Evolutionary conservation across 2,113 vertebrate species (phyloP).

Genomic region (Amblyopsis rosae): DNA sequence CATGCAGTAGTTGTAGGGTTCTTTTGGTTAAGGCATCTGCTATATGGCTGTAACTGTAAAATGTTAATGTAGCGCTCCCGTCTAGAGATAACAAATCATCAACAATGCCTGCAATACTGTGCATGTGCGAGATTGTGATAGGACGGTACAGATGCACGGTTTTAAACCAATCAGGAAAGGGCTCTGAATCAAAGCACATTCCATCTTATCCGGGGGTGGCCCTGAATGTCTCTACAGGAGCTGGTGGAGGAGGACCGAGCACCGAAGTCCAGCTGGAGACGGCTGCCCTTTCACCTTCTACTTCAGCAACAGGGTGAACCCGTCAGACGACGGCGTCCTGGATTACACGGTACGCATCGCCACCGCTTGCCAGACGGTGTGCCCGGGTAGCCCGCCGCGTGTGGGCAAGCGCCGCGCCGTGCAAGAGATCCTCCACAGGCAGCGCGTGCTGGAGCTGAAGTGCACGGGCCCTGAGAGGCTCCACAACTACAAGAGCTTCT

Average conservation of each 20-base stretch:
- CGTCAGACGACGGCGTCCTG: conserved; percentile 83
- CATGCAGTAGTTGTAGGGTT: too few relatives aligned
- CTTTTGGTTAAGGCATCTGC: too few relatives aligned
- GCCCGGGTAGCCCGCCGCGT: conserved; percentile 83
- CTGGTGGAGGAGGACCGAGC: conserved; percentile 71
- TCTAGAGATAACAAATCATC: too few relatives aligned
- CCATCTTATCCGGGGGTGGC: not conserved
- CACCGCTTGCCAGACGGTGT: conserved; percentile 83
- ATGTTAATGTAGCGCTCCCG: too few relatives aligned
- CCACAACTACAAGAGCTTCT: conserved; percentile 74
- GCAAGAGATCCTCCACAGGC: conserved; percentile 84
- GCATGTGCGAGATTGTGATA: not conserved
- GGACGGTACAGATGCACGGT: too few relatives aligned
- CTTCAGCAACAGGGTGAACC: conserved; percentile 70
- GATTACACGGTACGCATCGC: conserved; percentile 91
- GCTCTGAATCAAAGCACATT: too few relatives aligned
- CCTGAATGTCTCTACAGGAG: conserved; percentile 58
- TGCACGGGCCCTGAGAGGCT: conserved; percentile 65
- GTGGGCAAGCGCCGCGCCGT: conserved; percentile 87
- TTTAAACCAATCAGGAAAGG: too few relatives aligned
- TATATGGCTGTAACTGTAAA: too few relatives aligned
- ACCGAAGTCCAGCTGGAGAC: conserved; percentile 81
- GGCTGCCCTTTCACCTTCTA: conserved; percentile 70
- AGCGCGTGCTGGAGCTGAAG: conserved; percentile 63
- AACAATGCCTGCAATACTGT: too few relatives aligned